Evolutionary conservation across 2,113 vertebrate species (phyloP), one percentile per base, ranked within the genome.

Genomic region (Amphilophus citrinellus): DNA sequence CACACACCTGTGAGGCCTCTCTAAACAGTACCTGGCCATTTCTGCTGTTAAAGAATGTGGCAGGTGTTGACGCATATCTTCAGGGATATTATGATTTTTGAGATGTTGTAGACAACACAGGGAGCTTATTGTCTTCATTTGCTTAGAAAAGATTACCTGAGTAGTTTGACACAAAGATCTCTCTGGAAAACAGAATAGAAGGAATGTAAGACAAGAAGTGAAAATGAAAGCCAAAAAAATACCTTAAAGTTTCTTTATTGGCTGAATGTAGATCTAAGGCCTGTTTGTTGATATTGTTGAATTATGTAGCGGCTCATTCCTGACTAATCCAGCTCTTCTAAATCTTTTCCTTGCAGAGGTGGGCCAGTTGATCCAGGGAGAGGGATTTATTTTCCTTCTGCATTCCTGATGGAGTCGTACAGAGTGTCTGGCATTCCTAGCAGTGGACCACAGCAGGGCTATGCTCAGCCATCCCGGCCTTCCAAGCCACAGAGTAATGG

Each of bases 331-430:
- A 91, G 83, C 77, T 15, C 82, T 53, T 87, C 87, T 90, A 27
- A 93, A 89, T 89, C 37, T 90, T 90, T 92, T 93, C 75, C 85
- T 95, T 95, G 61, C 93, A 95, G 90, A 92, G 85, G 91, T 87
- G 85, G 84, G 80, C 80, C 84, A 88, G 82, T 86, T 90, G 87
- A 92, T 95, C 92, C 90, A 91, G 83, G 79, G 78, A 91, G 92
- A 88, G 86, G 92, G 90, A 90, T 94, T 95, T 92, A 86, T 91
- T 94, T 91, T 94, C 90, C 91, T 88, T 92, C 88, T 82, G 66
- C 87, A 71, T 93, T 95, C 91, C 93, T 93, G 77, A 99, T 99
- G 98, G 98, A 99, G 94, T 95, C 98, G 0, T 97, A 96, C 93
- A 94, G 92, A 93, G 95, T 97, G 50, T 89, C 95, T 87, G 96